Base-by-base conservation (phyloP, 2,888 invertebrate species). In the Euplexia lucipara region DNA sequence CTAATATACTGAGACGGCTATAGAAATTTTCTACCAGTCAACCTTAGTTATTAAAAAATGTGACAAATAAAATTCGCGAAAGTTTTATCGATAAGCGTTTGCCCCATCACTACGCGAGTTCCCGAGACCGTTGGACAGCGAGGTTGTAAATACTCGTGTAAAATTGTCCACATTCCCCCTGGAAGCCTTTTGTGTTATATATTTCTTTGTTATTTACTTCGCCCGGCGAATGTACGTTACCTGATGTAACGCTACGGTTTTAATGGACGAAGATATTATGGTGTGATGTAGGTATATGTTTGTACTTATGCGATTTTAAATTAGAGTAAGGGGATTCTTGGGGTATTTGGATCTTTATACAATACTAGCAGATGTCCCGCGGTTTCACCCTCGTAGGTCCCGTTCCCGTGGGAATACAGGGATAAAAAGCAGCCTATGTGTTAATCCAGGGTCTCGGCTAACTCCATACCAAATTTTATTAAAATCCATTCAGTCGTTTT, bases 71-170 rank as follows among this genome's bases (percentile, higher is more conserved):
- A 60, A 26, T 7, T 4, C 4, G 8, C 7, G 6, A n/a, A 44
- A 16, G 5, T 37, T 26, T 5, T 70, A 71, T 77, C 72, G 66
- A 69, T 32, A 69, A 81, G n/a, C 42, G 14, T 16, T 34, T 12
- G 39, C 68, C 72, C 20, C 92, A 75, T 63, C 91, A 74, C 91
- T 93, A 90, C 84, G 83, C 86, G 89, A 91, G 91, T 93, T 91
- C 90, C 88, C 92, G 88, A 94, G 95, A 94, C 95, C 95, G 95
- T 93, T 93, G 95, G 95, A 95, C 95, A 95, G 94, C 91, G 88
- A 89, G 91, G 93, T 93, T 94, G 95, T 95, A 95, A 95, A 95
- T 95, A 95, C 93, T 95, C 93, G 92, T 95, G 95, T 94, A 95
- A 95, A 95, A 94, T 94, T 94, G 95, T 95, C 95, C 95, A 95